Evolutionary conservation across 2,797 vertebrate genomes (phyloP).

Genomic region (Microctenopoma steveboyesi): DNA sequence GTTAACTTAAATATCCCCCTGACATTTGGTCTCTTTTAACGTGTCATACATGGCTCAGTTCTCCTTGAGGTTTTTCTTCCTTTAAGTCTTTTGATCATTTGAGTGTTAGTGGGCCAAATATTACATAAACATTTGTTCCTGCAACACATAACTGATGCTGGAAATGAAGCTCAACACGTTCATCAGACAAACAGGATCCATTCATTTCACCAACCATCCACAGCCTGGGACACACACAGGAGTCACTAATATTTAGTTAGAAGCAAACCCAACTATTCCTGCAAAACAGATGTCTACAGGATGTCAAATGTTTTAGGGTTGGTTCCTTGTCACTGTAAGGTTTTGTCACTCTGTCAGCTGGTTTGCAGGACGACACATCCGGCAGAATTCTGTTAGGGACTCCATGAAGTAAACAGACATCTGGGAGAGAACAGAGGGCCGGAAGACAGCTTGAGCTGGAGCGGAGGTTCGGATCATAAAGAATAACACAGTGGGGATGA

Average conservation of each 20-base stretch:
- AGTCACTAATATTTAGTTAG: slow-evolving; percentile 23
- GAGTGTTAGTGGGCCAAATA: slow-evolving; percentile 19
- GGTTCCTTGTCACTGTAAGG: slow-evolving; percentile 16
- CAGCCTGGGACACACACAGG: slow-evolving; percentile 28
- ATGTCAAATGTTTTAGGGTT: slow-evolving; percentile 23
- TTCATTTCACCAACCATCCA: slow-evolving; percentile 13
- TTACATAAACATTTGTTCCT: slow-evolving; percentile 46
- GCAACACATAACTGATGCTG: slow-evolving; percentile 17
- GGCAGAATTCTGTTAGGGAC: neutral
- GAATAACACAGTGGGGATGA: slow-evolving; percentile 76
- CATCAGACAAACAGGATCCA: slow-evolving; percentile 26
- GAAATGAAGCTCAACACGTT: slow-evolving; percentile 38
- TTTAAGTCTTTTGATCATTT: slow-evolving; percentile 24
- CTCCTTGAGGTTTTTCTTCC: slow-evolving; percentile 12
- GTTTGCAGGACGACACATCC: slow-evolving; percentile 25
- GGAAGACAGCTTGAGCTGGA: slow-evolving; percentile 66
- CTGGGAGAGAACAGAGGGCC: slow-evolving; percentile 21
- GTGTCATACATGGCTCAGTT: neutral
- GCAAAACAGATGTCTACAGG: slow-evolving; percentile 56
- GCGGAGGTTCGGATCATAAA: slow-evolving; percentile 74
- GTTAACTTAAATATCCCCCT: slow-evolving; percentile 4
- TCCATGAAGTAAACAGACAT: slow-evolving; percentile 17
- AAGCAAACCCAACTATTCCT: slow-evolving; percentile 23
- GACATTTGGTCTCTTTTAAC: neutral
- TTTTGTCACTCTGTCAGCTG: slow-evolving; percentile 29